Evolutionary conservation across 2,113 vertebrate species (phyloP), one percentile per base, ranked within the genome.

Genomic region (Orycteropus afer): DNA sequence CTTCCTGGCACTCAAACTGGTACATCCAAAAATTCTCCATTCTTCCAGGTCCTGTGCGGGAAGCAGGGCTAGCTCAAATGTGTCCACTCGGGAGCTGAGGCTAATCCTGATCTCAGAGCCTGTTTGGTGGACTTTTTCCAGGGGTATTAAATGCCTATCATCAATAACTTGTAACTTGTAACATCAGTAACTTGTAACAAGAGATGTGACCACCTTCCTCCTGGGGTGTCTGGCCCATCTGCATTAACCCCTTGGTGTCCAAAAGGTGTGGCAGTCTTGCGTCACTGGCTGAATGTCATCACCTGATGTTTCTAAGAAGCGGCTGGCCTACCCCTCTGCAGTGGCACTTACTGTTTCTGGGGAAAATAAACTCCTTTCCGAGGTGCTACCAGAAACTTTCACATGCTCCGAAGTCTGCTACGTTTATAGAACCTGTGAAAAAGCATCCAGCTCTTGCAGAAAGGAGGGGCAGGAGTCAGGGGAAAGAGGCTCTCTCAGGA

Each of bases 11-110:
- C 69, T 99, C 99, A 74, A 98, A 95, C 45, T 99, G 99, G 97
- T 99, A 99, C 93, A 99, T 99, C 99, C 99, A 99, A 95, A 99
- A 99, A 97, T 99, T 99, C 97, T 99, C 99, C 99, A 99, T 99
- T 86, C 96, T 94, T 45, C 3, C 45, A 18, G 78, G 13, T 0
- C 67, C 25, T 82, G 40, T 80, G 6, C 17, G 86, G 63, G 71
- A n/a, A n/a, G 79, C 61, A 17, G 65, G 29, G 59, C 6, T 2
- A 87, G 85, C 86, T 76, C 61, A 65, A 18, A 25, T 0, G 20
- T 51, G 49, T 57, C 6, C 82, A n/a, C 81, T 90, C 49, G 65
- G 34, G 69, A 91, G 61, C 91, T 29, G 42, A 59, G 90, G 34
- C 93, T 40, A 53, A 61, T 74, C 84, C 69, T 90, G 91, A 71